Conservation (phyloP, 2,888 invertebrate genomes). For the Synergus umbraculus region DNA sequence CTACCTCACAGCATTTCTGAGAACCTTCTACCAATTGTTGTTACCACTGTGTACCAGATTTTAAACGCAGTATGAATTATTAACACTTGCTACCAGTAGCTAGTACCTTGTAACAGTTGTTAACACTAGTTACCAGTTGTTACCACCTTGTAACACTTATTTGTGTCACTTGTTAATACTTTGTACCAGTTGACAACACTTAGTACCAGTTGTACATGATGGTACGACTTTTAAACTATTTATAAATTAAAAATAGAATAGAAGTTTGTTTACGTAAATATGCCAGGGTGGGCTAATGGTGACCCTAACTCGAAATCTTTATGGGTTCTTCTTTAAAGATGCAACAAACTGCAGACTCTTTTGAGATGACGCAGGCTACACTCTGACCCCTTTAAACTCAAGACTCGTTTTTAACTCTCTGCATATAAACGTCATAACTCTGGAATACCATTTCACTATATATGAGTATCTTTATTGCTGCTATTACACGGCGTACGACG, state of each 20-base stretch:
- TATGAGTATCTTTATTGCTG: constrained; percentile 33
- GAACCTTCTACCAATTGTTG: not conserved
- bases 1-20: not conserved
- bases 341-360: constrained; percentile 1
- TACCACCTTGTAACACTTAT: not conserved
- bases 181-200: not conserved
- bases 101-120: no score
- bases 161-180: not conserved
- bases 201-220: not conserved
- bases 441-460: constrained; percentile 28
- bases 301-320: not conserved
- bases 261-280: not conserved
- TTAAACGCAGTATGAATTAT: not conserved
- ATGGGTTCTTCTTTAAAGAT: not conserved
- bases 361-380: constrained; percentile 19
- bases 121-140: not conserved
- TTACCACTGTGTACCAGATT: not conserved
- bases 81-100: not conserved
- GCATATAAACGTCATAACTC: constrained; percentile 27
- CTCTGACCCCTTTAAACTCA: constrained; percentile 28
- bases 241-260: not conserved
- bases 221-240: not conserved
- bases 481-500: constrained; percentile 14
- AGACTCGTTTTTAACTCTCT: constrained; percentile 15
- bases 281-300: not conserved